Base-by-base conservation (phyloP, 1,140 invertebrate genomes). In the Brachionus asplanchnoidis region DNA sequence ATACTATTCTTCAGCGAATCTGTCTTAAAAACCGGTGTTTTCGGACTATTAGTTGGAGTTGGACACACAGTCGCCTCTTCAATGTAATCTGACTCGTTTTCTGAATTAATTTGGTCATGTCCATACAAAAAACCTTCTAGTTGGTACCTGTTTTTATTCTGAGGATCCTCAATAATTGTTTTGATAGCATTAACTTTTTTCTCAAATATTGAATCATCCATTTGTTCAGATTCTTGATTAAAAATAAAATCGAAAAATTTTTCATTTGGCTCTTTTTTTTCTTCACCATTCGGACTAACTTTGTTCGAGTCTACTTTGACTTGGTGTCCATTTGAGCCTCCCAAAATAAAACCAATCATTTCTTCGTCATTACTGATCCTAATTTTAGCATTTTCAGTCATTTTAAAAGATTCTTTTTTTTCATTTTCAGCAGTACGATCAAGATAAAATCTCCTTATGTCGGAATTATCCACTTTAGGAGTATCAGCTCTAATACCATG, bases 171-270 rank as follows among this genome's bases (percentile, higher is more conserved):
- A 17, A 73, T 42, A 7, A 73, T 40, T 73, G 44, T 42, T 73
- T 42, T 40, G 32, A 73, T 73, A 17, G 68, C 68, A 73, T 73
- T 40, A 11, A 73, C 68, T 42, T 73, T 73, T 73, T 73, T 12
- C 17, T 73, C 32, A 73, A 44, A 73, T 42, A 42, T 73, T 42
- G 32, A 20, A 73, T 42, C 36, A 20, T 6, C 8, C 6, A 4
- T 42, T 2, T 42, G n/a, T 73, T 7, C 32, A 73, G 1, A 42
- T 44, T 23, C 12, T 28, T 68, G 12, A 5, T 23, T 26, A 3
- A 68, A 28, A 28, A 32, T 14, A 46, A 46, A 14, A 46, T 60
- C 53, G 7, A 60, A 17, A 3, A 60, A 9, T 9, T 60, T 60
- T 68, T 28, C 66, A 68, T 32, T 68, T 68, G 32, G 14, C 32